Percentiles rank a stretch among this genome's conserved stretches.
phyloP scores from a whole-genome alignment of 2,888 invertebrate genomes.

The Nudaria mundana region DNA sequence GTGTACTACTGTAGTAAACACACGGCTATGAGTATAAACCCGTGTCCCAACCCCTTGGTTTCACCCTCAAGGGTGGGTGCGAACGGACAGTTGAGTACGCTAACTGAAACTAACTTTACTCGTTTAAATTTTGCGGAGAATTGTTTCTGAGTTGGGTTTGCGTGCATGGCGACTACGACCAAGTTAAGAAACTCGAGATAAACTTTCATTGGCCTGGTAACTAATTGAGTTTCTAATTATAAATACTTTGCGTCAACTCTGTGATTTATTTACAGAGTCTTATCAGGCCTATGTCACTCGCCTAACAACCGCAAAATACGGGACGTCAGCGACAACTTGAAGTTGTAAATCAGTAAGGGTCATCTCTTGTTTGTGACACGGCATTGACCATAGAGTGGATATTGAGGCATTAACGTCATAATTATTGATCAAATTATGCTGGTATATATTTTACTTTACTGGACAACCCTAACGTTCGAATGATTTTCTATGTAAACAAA shows the following conservation, averaged over 20 bases:
- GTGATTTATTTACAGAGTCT: conserved; percentile 15
- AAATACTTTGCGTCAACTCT: conserved; percentile 26
- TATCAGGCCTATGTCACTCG: too few relatives aligned
- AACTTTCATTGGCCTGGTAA: conserved; percentile 55
- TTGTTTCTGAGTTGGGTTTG: conserved; percentile 56
- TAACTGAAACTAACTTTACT: conserved; percentile 77
- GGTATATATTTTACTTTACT: too few relatives aligned
- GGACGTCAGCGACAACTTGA: too few relatives aligned
- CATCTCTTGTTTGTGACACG: too few relatives aligned
- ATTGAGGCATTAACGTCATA: too few relatives aligned
- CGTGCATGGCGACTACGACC: conserved; percentile 59
- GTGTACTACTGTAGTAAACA: too few relatives aligned
- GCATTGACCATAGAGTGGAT: too few relatives aligned
- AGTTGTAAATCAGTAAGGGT: too few relatives aligned
- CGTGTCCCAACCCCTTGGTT: conserved; percentile 22
- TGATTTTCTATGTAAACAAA: too few relatives aligned
- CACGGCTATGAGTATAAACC: conserved; percentile 55
- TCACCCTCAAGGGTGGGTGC: conserved; percentile 19
- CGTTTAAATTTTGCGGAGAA: conserved; percentile 77
- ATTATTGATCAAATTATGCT: too few relatives aligned
- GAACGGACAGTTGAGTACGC: conserved; percentile 69
- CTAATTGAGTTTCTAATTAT: conserved; percentile 59
- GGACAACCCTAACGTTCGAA: too few relatives aligned
- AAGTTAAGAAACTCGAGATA: conserved; percentile 55
- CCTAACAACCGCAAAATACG: too few relatives aligned